Evolutionary conservation across 2,113 vertebrate species (phyloP).

Genomic region (Mustelus asterias): DNA sequence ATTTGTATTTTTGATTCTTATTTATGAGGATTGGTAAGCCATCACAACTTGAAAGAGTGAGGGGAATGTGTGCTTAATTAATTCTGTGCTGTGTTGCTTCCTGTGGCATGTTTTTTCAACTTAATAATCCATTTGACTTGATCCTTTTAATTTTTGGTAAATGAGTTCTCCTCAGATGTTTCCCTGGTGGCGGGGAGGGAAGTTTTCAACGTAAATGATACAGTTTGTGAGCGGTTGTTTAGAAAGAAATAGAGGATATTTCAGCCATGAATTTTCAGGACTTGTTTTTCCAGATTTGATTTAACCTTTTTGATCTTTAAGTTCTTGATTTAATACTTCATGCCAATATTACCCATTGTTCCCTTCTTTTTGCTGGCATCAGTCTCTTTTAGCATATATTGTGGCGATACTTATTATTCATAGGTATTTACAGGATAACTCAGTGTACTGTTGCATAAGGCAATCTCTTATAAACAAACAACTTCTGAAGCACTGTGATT

Average conservation of each 20-base stretch:
- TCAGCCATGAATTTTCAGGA: neutral
- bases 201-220: neutral
- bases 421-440: neutral
- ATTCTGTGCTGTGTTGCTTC: constrained; percentile 8
- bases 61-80: neutral
- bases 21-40: neutral
- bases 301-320: neutral
- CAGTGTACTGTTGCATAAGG: neutral
- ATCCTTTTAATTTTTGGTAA: neutral
- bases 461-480: neutral
- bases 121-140: neutral
- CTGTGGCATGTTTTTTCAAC: neutral
- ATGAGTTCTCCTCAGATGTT: neutral
- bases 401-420: neutral
- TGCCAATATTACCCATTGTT: neutral
- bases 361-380: neutral
- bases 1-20: neutral
- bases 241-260: neutral
- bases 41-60: neutral
- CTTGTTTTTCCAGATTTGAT: neutral
- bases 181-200: neutral
- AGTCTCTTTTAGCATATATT: neutral
- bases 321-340: neutral
- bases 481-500: neutral
- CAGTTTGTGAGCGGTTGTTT: neutral